These are phyloP conservation scores for Catharus fuscescens DNA, from an alignment of 2,113 vertebrate genomes.

Conservation along the genomic window DNA sequence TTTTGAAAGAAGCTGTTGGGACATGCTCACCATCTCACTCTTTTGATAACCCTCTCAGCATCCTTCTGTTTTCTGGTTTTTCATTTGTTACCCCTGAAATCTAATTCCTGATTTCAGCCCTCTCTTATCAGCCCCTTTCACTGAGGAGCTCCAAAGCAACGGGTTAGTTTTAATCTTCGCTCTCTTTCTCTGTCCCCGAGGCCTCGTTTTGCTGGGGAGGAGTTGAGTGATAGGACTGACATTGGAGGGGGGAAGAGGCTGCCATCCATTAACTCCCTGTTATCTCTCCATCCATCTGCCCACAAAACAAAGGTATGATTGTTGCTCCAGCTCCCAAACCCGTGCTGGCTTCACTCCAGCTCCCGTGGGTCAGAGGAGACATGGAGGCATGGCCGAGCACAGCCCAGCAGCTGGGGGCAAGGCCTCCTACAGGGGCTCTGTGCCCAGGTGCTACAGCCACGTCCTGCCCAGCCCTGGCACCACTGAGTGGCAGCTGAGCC, in stretches of 20 bases:
- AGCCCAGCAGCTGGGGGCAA: neutral
- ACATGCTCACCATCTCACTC: constrained; percentile 6
- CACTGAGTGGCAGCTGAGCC: neutral
- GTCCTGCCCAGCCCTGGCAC: neutral
- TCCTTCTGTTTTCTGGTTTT: constrained; percentile 53
- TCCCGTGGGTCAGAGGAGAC: neutral
- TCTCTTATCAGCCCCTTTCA: constrained; percentile 26
- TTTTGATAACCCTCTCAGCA: constrained; percentile 33
- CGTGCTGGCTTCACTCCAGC: constrained; percentile 12
- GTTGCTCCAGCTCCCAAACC: constrained; percentile 27
- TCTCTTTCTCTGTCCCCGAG: constrained; percentile 33
- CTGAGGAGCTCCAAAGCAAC: constrained; percentile 22
- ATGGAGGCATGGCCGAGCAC: neutral
- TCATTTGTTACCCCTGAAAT: constrained; percentile 55
- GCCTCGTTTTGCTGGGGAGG: constrained; percentile 6
- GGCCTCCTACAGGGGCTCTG: neutral
- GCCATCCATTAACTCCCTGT: constrained; percentile 26
- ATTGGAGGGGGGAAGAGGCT: constrained; percentile 15
- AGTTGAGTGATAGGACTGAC: constrained; percentile 44
- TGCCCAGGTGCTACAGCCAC: neutral
- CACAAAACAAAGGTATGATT: constrained; percentile 54
- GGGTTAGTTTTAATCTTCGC: constrained; percentile 47
- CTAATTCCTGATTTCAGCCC: constrained; percentile 43
- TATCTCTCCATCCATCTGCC: constrained; percentile 55
- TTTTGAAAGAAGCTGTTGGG: neutral